These are phyloP conservation scores for Bombyx mandarina DNA, from an alignment of 1,140 invertebrate species.

Conservation along the genomic window DNA sequence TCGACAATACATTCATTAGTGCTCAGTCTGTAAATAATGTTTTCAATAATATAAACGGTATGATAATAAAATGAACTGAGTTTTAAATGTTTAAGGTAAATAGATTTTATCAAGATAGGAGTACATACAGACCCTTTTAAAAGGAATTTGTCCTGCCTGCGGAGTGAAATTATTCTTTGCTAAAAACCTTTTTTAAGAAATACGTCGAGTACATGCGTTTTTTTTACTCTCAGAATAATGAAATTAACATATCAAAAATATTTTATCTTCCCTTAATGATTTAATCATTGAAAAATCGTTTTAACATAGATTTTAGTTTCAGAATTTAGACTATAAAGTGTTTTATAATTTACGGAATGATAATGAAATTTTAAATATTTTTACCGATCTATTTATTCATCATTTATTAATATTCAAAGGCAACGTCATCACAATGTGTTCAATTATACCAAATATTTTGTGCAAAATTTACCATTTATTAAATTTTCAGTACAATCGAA, in stretches of 20 bases:
- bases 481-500: conserved; percentile 22
- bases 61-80: conserved; percentile 18
- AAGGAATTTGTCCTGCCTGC: no score
- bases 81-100: conserved; percentile 7
- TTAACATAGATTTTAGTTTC: neutral
- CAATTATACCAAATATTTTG: conserved; percentile 56
- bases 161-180: neutral
- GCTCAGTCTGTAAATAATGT: conserved; percentile 40
- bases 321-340: neutral
- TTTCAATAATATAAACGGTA: conserved; percentile 20
- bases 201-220: neutral
- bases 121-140: no score
- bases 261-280: no score
- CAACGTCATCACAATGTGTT: conserved; percentile 54
- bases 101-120: neutral
- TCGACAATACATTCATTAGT: conserved; percentile 48
- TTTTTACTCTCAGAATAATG: neutral
- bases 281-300: neutral
- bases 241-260: no score
- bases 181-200: neutral
- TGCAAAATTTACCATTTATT: conserved; percentile 26
- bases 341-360: neutral
- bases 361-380: neutral
- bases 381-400: conserved; percentile 1
- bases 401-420: neutral